Base-by-base conservation (phyloP, 2,888 invertebrate species). In the Eupeodes latifasciatus region DNA sequence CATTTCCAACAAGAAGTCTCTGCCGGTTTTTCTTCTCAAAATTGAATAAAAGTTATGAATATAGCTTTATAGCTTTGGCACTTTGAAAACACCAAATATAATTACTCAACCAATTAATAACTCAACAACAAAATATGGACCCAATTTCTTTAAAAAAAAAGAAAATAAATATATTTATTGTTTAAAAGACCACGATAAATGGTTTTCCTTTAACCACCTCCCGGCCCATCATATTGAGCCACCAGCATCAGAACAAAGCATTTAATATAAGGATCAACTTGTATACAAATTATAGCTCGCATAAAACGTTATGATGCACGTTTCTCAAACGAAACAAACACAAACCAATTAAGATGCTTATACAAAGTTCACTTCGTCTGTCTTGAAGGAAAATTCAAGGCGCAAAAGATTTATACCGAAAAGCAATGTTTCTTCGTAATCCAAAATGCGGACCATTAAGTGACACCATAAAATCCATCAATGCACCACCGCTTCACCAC, bases 401-500 rank as follows among this genome's bases (percentile, higher is more conserved):
- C 14, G 4, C 19, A 16, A 19, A 72, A 62, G 49, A 84, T 80
- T 69, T 62, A 67, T 53, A 57, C 51, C 49, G 16, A 57, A 74
- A 67, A 53, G 84, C 84, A 80, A 87, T 87, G 76, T 77, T 53
- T 87, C 84, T 87, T 84, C 72, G 72, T 78, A 85, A 88, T 88
- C 88, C 88, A 71, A 84, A 85, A 84, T 78, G 88, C 78, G 81
- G 78, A 85, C 85, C 85, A 88, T 88, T 88, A 88, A 85, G 75
- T 85, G 88, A 88, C 88, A 88, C 85, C 78, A 85, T 85, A 88
- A 88, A 67, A 88, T 88, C 85, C 85, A 88, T 88, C 88, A 88
- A 88, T 78, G 81, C 81, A 81, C 74, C 44, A 40, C 40, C 40
- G 9, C 6, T 7, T 0, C 40, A 40, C 5, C 40, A 40, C 14